Evolutionary conservation across 1,140 invertebrate genomes (phyloP), one percentile per base, ranked within the genome.

Genomic region (Rhagoletis zephyria): DNA sequence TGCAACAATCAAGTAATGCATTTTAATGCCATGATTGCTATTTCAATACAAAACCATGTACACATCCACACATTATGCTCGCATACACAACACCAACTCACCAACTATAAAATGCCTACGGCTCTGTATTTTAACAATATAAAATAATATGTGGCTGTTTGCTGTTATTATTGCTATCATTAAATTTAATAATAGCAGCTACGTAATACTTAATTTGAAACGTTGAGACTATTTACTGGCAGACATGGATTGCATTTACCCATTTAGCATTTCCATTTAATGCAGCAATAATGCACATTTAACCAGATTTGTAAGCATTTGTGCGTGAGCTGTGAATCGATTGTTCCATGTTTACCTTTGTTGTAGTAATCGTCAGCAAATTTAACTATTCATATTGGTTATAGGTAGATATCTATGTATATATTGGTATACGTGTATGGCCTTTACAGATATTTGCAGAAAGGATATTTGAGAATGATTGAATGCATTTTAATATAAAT

Each of bases 1-100:
- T 74, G 67, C 40, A 74, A 45, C 67, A 74, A 74, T 74, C 67
- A 74, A 74, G 67, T 74, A 65, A 74, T 74, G 14, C 40, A 40
- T 74, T 14, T 45, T 74, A 16, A 74, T 16, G 14, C 67, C 40
- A 14, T 74, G 14, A 48, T n/a, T 74, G 10, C 40, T 6, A 12
- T 70, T 16, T 1, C 65, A 70, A 42, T 5, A 70, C 3, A 45
- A 70, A 45, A 12, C 2, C 65, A 70, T 40, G 14, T 14, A 4
- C 7, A 70, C 40, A 45, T 40, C 19, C 0, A 30, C 30, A 30
- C 30, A 30, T 30, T 30, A 30, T 30, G 30, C 30, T 30, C 30
- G 30, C 30, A 30, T 30, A 30, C 30, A 30, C 30, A 30, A 30
- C 30, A 30, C 30, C 30, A 30, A 30, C 30, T 30, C 30, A 30